A percentile compares a stretch with the other conserved stretches of the same genome.
phyloP scores from a whole-genome alignment of 2,113 vertebrate genomes.

The Sceloporus tristichus region DNA sequence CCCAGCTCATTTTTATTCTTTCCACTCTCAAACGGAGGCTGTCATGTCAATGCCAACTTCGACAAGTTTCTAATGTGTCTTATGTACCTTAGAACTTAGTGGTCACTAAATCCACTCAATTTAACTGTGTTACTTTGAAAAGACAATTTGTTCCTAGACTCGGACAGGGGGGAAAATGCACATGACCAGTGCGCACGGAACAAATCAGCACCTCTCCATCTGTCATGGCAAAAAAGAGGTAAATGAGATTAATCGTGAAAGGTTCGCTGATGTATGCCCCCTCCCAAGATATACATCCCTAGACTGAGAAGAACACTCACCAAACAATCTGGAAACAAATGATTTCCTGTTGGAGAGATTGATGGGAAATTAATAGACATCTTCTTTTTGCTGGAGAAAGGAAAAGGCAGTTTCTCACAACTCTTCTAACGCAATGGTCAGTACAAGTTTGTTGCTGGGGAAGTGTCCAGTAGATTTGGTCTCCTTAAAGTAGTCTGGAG shows the following conservation, averaged over 20 bases:
- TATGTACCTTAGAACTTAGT: constrained; percentile 69
- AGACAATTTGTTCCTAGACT: constrained; percentile 68
- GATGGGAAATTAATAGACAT: constrained; percentile 36
- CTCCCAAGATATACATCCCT: constrained; percentile 16
- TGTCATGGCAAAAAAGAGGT: constrained; percentile 42
- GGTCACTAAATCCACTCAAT: constrained; percentile 73
- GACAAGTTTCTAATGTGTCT: constrained; percentile 69
- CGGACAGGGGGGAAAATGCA: constrained; percentile 35
- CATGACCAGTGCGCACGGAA: constrained; percentile 4
- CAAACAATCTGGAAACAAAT: constrained; percentile 37
- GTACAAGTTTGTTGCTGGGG: not conserved
- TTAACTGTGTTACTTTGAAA: constrained; percentile 67
- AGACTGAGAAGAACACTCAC: constrained; percentile 15
- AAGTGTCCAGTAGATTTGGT: not conserved
- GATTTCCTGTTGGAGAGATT: constrained; percentile 16
- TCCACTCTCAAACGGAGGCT: constrained; percentile 58
- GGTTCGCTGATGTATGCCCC: not conserved
- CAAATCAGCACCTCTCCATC: constrained; percentile 60
- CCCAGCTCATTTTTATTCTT: constrained; percentile 69
- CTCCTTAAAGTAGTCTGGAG: not conserved
- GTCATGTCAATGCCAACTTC: constrained; percentile 68
- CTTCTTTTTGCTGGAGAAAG: not conserved
- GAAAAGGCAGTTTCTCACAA: not conserved
- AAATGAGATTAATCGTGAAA: constrained; percentile 56
- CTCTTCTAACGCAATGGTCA: not conserved